phyloP scores from a whole-genome alignment of 23 tunicate species.

The Aplidium turbinatum region DNA sequence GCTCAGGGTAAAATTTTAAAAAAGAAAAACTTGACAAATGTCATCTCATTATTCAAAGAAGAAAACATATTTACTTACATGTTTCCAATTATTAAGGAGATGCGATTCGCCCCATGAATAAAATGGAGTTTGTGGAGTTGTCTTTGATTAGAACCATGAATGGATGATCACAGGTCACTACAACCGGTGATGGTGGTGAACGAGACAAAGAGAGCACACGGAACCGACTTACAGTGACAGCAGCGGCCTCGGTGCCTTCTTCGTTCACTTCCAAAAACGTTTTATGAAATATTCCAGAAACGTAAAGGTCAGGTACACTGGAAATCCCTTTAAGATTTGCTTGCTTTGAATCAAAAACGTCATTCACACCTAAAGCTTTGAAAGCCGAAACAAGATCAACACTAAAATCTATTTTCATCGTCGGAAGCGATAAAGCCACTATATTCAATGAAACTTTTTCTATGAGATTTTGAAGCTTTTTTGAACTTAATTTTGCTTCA shows the following conservation, averaged over 20 bases:
- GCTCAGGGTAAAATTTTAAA: too few relatives aligned
- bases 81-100: too few relatives aligned
- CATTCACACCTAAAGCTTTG: slow-evolving; percentile 32
- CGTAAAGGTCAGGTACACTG: slow-evolving; percentile 29
- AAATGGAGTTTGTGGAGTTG: slow-evolving; percentile 48
- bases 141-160: slow-evolving; percentile 72
- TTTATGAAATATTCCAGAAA: slow-evolving; percentile 65
- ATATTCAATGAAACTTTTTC: slow-evolving; percentile 2
- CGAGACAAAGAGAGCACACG: neutral
- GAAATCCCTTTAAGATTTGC: slow-evolving; percentile 59
- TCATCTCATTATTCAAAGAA: too few relatives aligned
- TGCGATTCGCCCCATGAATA: slow-evolving; percentile 67
- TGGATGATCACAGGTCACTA: slow-evolving; percentile 77
- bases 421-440: slow-evolving; percentile 52
- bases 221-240: slow-evolving; percentile 67
- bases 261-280: slow-evolving; percentile 80
- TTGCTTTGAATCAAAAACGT: slow-evolving; percentile 33
- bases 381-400: slow-evolving; percentile 26
- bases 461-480: slow-evolving; percentile 2
- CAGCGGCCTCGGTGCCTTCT: slow-evolving; percentile 92
- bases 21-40: too few relatives aligned
- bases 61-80: too few relatives aligned
- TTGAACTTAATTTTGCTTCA: slow-evolving; percentile 1
- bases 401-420: slow-evolving; percentile 50
- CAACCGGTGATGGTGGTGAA: neutral